A percentile compares a stretch with the other conserved stretches of the same genome.
Evolutionary conservation across 1,140 invertebrate genomes (phyloP).

Genomic region (Listronotus oregonensis): DNA sequence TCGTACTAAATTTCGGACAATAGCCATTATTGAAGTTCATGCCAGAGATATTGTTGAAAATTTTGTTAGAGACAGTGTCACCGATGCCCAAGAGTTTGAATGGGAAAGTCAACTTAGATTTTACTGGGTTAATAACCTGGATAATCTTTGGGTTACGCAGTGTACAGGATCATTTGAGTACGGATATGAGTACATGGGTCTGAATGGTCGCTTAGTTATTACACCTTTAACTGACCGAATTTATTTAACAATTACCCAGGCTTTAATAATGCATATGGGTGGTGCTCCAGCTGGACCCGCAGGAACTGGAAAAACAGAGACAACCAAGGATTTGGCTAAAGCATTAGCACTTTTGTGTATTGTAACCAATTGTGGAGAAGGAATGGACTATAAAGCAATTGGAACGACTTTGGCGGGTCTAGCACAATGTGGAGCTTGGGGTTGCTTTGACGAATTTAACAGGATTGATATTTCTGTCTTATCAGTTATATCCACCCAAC

Average conservation of each 20-base stretch:
- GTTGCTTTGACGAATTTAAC: slow-evolving; percentile 93
- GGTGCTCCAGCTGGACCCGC: slow-evolving; percentile 85
- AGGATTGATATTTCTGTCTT: slow-evolving; percentile 87
- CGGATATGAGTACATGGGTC: slow-evolving; percentile 93
- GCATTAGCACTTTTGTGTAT: slow-evolving; percentile 84
- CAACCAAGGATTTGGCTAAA: slow-evolving; percentile 88
- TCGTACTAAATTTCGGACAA: slow-evolving; percentile 83
- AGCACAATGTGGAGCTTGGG: slow-evolving; percentile 80
- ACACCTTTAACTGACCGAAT: slow-evolving; percentile 91
- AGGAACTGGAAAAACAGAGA: slow-evolving; percentile 91
- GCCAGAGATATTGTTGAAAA: slow-evolving; percentile 85
- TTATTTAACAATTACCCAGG: slow-evolving; percentile 90
- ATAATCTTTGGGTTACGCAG: slow-evolving; percentile 81
- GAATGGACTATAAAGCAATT: slow-evolving; percentile 87
- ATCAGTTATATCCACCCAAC: slow-evolving; percentile 88
- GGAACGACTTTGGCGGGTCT: slow-evolving; percentile 82
- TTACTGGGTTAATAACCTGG: slow-evolving; percentile 84
- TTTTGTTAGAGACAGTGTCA: slow-evolving; percentile 85
- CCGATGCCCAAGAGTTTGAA: slow-evolving; percentile 82
- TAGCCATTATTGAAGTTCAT: slow-evolving; percentile 89
- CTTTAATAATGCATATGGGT: slow-evolving; percentile 84
- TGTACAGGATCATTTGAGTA: slow-evolving; percentile 88
- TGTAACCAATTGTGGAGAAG: slow-evolving; percentile 91
- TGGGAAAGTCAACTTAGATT: slow-evolving; percentile 93
- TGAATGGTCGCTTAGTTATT: slow-evolving; percentile 87